phyloP scores from a whole-genome alignment of 2,113 vertebrate genomes.

The Aptenodytes forsteri region DNA sequence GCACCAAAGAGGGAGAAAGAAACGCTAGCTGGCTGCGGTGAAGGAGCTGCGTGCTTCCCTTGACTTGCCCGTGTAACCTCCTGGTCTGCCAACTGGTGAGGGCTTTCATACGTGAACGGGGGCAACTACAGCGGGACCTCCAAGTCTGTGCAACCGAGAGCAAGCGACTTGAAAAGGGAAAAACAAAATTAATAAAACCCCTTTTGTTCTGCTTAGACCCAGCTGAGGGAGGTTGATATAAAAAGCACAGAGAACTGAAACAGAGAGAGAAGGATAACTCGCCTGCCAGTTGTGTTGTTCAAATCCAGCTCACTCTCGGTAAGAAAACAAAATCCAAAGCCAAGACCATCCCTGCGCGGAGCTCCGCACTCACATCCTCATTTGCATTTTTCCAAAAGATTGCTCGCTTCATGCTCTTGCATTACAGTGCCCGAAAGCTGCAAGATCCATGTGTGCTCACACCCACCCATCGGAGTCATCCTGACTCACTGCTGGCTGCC shows the following conservation, averaged over 20 bases:
- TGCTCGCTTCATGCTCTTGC: fast-evolving
- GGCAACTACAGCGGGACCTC: background rate
- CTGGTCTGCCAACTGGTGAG: background rate
- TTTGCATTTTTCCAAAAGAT: background rate
- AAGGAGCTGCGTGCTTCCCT: background rate
- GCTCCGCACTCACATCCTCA: background rate
- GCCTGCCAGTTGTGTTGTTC: background rate
- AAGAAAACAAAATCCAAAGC: background rate
- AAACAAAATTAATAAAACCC: background rate
- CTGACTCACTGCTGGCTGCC: background rate
- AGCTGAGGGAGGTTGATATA: background rate
- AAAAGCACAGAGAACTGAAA: background rate
- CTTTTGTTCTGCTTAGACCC: background rate
- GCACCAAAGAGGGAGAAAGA: background rate
- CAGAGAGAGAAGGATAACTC: background rate
- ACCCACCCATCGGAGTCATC: background rate
- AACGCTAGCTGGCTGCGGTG: fast-evolving
- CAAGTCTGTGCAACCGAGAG: background rate
- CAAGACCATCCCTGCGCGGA: background rate
- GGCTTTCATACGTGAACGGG: fast-evolving
- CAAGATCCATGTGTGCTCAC: background rate
- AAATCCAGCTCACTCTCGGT: background rate
- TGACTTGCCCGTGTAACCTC: background rate
- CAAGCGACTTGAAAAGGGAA: background rate
- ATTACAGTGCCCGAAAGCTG: background rate